Percentiles rank a stretch among this genome's conserved stretches.
Conservation (phyloP, 1,140 invertebrate species). For the Drosophila mojavensis region DNA sequence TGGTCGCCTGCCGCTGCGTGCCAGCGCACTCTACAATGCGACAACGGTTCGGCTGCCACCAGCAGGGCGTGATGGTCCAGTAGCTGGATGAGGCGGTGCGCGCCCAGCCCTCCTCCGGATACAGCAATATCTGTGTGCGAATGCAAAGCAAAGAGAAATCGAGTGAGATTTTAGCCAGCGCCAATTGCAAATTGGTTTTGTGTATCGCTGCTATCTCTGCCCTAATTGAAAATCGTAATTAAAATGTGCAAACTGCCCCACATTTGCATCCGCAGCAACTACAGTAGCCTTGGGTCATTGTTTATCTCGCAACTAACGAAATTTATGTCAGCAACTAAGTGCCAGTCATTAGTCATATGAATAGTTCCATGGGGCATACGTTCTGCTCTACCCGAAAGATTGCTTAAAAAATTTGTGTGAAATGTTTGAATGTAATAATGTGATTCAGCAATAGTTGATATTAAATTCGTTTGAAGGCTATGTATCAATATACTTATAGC, state of each 20-base stretch:
- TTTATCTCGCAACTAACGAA: conserved; percentile 17
- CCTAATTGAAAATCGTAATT: conserved; percentile 80
- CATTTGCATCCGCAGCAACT: conserved; percentile 27
- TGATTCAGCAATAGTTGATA: neutral
- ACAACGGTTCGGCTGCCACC: conserved; percentile 92
- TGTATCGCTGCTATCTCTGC: conserved; percentile 54
- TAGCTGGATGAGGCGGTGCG: conserved; percentile 92
- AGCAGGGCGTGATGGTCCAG: conserved; percentile 93
- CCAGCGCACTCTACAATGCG: conserved; percentile 93
- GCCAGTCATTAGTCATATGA: conserved; percentile 35
- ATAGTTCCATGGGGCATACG: no score
- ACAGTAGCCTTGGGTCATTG: conserved; percentile 29
- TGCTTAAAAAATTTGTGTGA: neutral
- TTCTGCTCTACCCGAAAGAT: no score
- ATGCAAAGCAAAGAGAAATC: conserved; percentile 31
- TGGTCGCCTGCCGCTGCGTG: conserved; percentile 90
- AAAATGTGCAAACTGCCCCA: conserved; percentile 67
- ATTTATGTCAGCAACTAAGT: conserved; percentile 38
- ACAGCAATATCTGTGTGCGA: conserved; percentile 89
- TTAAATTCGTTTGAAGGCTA: no score
- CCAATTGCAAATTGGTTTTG: conserved; percentile 77
- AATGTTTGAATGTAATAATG: neutral
- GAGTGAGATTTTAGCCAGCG: conserved; percentile 48
- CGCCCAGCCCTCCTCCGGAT: conserved; percentile 94
- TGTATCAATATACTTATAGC: no score